Percentiles rank a stretch among this genome's conserved stretches.
Conservation (phyloP, 2,888 invertebrate genomes). For the Trichopoda pennipes region DNA sequence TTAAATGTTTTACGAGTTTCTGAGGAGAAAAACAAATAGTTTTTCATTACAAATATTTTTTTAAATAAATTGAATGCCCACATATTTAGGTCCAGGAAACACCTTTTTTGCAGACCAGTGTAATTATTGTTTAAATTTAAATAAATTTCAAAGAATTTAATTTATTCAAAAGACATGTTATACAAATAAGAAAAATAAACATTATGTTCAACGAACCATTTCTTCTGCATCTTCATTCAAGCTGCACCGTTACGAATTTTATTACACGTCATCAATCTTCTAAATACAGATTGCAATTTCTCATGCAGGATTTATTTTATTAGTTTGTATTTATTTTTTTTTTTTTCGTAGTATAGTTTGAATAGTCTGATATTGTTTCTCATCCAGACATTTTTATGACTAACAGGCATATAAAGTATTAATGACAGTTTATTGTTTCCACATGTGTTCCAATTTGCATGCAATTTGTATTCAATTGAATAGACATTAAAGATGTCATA, state of each 20-base stretch:
- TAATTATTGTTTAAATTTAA: too few relatives aligned
- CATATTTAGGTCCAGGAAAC: too few relatives aligned
- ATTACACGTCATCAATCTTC: conserved; percentile 39
- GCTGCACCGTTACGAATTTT: conserved; percentile 22
- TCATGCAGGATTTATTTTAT: not conserved
- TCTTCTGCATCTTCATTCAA: not conserved
- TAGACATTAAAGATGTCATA: conserved; percentile 47
- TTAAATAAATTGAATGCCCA: too few relatives aligned
- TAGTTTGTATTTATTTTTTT: not conserved
- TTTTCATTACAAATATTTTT: too few relatives aligned
- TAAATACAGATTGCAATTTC: conserved; percentile 8
- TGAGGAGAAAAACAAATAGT: too few relatives aligned
- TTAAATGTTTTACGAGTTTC: too few relatives aligned
- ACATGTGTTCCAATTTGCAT: conserved; percentile 51
- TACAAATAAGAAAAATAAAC: too few relatives aligned
- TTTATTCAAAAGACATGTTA: too few relatives aligned
- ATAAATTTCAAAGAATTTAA: too few relatives aligned
- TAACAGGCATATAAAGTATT: conserved; percentile 36
- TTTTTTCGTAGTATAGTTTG: conserved; percentile 4
- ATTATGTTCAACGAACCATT: too few relatives aligned
- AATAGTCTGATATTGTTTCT: conserved; percentile 35
- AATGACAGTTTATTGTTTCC: conserved; percentile 57
- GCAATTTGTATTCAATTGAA: conserved; percentile 57
- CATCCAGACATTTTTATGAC: conserved; percentile 46
- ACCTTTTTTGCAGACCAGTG: too few relatives aligned